A percentile compares a stretch with the other conserved stretches of the same genome.
phyloP scores from a whole-genome alignment of 2,888 invertebrate genomes.

The Rhamnusium bicolor region DNA sequence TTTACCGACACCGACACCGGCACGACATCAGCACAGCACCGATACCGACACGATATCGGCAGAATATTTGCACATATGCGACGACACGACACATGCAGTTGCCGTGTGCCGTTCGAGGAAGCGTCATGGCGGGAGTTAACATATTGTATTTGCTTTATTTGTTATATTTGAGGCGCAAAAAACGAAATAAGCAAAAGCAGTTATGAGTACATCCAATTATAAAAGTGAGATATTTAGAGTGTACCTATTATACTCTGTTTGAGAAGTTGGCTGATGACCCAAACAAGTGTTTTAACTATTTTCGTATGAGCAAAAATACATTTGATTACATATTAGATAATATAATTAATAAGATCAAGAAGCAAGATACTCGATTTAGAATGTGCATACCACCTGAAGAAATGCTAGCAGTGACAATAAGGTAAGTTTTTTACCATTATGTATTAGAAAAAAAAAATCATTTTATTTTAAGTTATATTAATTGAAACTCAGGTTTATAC shows the following conservation, averaged over 20 bases:
- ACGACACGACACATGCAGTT: background rate
- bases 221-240: constrained; percentile 18
- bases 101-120: background rate
- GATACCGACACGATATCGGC: constrained; percentile 20
- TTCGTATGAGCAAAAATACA: background rate
- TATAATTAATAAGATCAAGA: background rate
- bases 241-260: constrained; percentile 14
- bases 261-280: background rate
- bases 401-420: too few species aligned
- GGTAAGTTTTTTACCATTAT: constrained; percentile 11
- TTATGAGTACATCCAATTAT: constrained; percentile 23
- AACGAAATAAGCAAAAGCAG: constrained; percentile 10
- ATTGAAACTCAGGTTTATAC: background rate
- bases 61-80: background rate
- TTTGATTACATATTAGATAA: background rate
- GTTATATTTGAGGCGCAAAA: constrained; percentile 20
- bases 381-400: background rate
- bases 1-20: too few species aligned
- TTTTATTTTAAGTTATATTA: background rate
- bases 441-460: background rate
- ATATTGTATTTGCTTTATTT: constrained; percentile 16
- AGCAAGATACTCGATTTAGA: background rate
- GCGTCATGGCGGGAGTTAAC: background rate
- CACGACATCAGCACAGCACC: constrained; percentile 11
- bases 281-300: constrained; percentile 1